Evolutionary conservation across 1,140 invertebrate species (phyloP).

Genomic region (Diplogasteroides magnus): DNA sequence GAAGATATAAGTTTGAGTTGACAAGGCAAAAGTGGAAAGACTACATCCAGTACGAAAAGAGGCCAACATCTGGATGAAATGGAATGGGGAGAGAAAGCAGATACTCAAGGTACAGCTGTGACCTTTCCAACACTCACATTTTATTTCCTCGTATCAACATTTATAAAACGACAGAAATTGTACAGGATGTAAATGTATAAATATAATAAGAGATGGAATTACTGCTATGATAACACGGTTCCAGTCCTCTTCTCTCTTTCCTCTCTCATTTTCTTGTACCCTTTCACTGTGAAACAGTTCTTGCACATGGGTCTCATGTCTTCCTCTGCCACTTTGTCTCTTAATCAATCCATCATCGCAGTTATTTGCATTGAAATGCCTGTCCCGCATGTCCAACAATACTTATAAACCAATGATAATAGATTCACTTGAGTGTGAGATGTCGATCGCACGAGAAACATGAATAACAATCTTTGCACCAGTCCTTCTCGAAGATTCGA

Average conservation of each 20-base stretch:
- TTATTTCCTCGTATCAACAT: not conserved
- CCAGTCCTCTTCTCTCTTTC: not conserved
- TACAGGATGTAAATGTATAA: not conserved
- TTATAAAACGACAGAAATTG: not conserved
- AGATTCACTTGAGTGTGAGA: constrained; percentile 16
- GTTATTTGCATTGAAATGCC: no score
- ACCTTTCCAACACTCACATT: not conserved
- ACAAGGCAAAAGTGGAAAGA: not conserved
- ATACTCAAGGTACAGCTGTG: not conserved
- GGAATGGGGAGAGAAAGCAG: not conserved
- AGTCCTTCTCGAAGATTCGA: constrained; percentile 22
- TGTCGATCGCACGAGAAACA: constrained; percentile 12
- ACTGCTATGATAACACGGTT: not conserved
- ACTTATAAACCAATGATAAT: no score
- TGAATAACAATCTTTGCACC: constrained; percentile 12
- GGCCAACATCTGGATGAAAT: not conserved
- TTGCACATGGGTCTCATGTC: constrained; percentile 17
- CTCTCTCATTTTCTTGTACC: not conserved
- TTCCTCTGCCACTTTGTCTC: constrained; percentile 22
- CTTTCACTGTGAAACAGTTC: not conserved
- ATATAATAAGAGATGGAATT: not conserved
- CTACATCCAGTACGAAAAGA: not conserved
- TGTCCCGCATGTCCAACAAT: no score
- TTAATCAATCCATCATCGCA: not conserved
- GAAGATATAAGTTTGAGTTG: no score